Base-by-base conservation (phyloP, 2,797 vertebrate species). In the Phrynocephalus vlangalii region DNA sequence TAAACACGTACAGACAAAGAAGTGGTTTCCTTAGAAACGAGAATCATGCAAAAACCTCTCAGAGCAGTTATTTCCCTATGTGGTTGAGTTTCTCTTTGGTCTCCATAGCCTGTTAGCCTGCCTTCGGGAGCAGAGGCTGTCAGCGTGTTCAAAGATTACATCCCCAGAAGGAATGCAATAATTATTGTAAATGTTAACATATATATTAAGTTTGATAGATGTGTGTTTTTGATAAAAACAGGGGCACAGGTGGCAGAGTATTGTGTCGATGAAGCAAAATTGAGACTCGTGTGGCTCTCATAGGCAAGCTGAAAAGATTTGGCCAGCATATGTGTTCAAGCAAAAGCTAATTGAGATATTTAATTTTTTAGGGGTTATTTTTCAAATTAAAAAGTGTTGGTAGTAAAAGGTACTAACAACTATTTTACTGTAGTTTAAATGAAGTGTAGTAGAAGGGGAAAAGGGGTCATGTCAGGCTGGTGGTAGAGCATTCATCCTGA, bases 1-100 rank as follows among this genome's bases (percentile, higher is more conserved):
- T 88, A 94, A 96, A 96, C 96, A 97, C 96, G 95, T 96, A 96
- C 95, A 96, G 96, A 97, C 96, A 96, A 96, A 97, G 96, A 95
- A 68, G 95, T 96, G 95, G 97, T 97, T 96, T 96, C 97, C 97
- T 82, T 96, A 94, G 96, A 96, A 97, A 97, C 97, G 0, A 90
- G 93, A 91, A 91, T 94, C 95, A 95, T 96, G 95, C 94, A 94
- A 96, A 63, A 94, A 96, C 93, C 96, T 95, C 93, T 95, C 88
- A 89, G 91, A 96, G 94, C 94, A 87, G 93, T 95, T 96, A 95
- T 96, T 96, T 92, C 71, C 87, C 88, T 92, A 76, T 63, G 84
- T 44, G 87, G 91, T 90, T 2, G 3, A 78, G 75, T 95, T 95
- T 92, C 76, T 95, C 96, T 95, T 96, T 94, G 89, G 91, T 92